Percentiles rank a stretch among this genome's conserved stretches.
phyloP scores from a whole-genome alignment of 2,888 invertebrate genomes.

The Cetonia aurata region DNA sequence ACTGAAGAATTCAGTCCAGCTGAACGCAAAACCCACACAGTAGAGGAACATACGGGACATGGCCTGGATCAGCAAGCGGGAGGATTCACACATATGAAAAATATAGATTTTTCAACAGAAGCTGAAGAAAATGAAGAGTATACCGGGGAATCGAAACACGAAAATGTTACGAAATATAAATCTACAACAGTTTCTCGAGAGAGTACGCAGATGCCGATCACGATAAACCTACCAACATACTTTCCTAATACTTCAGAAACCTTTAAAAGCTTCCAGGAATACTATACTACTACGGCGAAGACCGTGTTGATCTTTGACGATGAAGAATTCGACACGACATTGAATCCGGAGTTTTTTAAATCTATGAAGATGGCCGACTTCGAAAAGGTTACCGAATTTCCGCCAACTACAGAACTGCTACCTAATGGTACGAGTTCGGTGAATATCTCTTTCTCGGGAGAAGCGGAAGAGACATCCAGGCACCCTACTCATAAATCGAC shows the following conservation, averaged over 20 bases:
- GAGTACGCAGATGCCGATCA: conserved; percentile 41
- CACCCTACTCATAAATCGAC: too few relatives aligned
- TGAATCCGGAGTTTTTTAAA: conserved; percentile 49
- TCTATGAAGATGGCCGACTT: conserved; percentile 53
- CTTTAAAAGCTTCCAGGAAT: conserved; percentile 49
- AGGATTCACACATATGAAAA: not conserved
- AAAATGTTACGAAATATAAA: conserved; percentile 3
- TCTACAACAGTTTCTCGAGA: conserved; percentile 1
- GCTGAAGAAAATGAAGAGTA: not conserved
- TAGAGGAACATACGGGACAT: conserved; percentile 8
- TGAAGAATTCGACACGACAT: conserved; percentile 48
- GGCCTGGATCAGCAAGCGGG: not conserved
- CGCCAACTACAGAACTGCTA: conserved; percentile 40
- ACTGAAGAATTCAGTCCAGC: not conserved
- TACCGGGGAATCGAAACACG: not conserved
- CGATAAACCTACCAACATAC: conserved; percentile 52
- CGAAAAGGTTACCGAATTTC: conserved; percentile 51
- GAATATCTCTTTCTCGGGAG: not conserved
- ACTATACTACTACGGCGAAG: conserved; percentile 47
- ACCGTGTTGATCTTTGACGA: conserved; percentile 44
- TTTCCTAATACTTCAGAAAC: conserved; percentile 50
- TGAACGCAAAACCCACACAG: not conserved
- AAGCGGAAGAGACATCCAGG: not conserved
- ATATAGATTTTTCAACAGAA: not conserved
- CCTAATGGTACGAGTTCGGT: too few relatives aligned